Evolutionary conservation across 2,113 vertebrate species (phyloP), one percentile per base, ranked within the genome.

Genomic region (Dromas ardeola): DNA sequence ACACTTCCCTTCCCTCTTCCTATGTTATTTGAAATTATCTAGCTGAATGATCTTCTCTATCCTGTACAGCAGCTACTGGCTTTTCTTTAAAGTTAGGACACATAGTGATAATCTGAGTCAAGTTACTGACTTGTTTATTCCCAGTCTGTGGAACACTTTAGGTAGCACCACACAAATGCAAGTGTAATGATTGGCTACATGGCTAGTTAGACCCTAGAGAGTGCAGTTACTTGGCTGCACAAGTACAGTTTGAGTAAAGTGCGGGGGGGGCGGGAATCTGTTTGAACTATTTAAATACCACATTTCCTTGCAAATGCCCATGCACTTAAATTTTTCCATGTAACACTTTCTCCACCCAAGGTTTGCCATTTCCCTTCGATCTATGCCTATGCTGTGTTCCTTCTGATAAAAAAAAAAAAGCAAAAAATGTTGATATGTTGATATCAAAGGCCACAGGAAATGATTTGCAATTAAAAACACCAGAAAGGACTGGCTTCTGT

Each of bases 231-330:
- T 73, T 58, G 13, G n/a, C 27, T 78, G 36, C 27, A 53, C 0
- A 3, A 69, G 69, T 32, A 59, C 1, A 43, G 63, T 18, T 42
- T 80, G n/a, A 83, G 8, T 66, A 50, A 91, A 90, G 72, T 9
- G 14, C 3, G 11, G 7, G 2, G 3, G 10, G 1, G 4, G 20
- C 9, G 6, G 6, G 15, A 25, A 74, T 36, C 21, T 23, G 6
- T 5, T 12, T 47, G 7, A 82, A 52, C 17, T 30, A 43, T 8
- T 61, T 47, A 47, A 85, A 85, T 20, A 62, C 3, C 20, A 27
- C 7, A 50, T 49, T 67, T 74, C 38, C 30, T 43, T 72, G 30
- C 29, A 70, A 86, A 27, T 62, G 62, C 55, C 15, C 13, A 69
- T 2, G 10, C 21, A 77, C 3, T 11, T 27, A 13, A 83, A n/a